phyloP scores from a whole-genome alignment of 1,140 invertebrate genomes.

The Solen grandis region DNA sequence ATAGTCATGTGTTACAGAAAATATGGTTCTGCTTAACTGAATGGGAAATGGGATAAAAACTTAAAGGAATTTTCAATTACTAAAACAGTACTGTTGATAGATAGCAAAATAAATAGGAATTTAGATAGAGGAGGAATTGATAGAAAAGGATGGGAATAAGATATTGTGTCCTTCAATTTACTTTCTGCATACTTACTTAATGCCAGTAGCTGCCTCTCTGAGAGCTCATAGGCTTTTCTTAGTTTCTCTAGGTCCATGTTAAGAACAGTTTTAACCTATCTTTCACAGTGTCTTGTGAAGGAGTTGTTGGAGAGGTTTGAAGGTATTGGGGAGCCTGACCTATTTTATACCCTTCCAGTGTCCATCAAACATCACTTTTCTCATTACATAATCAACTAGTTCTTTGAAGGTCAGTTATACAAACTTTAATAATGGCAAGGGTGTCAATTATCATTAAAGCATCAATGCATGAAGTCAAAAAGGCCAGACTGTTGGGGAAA shows the following conservation, averaged over 20 bases:
- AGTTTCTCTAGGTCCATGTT: conserved; percentile 25
- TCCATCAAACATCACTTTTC: neutral
- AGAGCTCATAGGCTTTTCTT: neutral
- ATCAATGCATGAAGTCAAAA: too few relatives aligned
- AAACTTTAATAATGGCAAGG: too few relatives aligned
- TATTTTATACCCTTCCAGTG: neutral
- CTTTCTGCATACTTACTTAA: conserved; percentile 25
- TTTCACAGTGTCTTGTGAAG: too few relatives aligned
- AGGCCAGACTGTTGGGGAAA: too few relatives aligned
- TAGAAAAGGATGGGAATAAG: neutral
- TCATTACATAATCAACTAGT: neutral
- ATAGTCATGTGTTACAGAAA: neutral
- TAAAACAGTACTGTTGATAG: neutral
- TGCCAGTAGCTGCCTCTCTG: conserved; percentile 1
- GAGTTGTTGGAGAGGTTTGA: neutral
- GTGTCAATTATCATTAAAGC: too few relatives aligned
- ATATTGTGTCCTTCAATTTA: neutral
- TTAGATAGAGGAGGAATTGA: neutral
- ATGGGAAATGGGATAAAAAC: neutral
- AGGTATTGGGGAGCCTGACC: neutral
- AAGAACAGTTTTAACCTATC: neutral
- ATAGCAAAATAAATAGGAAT: neutral
- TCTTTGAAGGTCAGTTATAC: neutral
- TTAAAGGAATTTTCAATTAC: neutral
- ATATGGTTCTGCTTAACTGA: neutral